Base-by-base conservation (phyloP, 2,888 invertebrate species). In the Thymelicus sylvestris region DNA sequence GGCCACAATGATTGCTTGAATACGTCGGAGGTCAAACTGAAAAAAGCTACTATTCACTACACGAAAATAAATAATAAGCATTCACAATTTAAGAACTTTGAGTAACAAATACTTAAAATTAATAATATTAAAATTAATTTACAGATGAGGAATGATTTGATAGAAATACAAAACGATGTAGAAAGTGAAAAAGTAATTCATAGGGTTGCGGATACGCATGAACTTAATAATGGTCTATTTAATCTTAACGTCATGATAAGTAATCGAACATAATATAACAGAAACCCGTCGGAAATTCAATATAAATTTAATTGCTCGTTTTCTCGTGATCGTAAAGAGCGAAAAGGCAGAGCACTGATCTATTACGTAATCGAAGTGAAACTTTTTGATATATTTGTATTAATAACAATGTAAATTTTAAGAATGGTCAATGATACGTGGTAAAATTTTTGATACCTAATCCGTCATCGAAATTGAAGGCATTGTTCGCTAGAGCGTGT, bases 1-100 rank as follows among this genome's bases (percentile, higher is more conserved):
- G 88, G 81, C 81, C 85, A 80, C 81, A 82, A 84, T 90, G 88
- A 91, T 92, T 88, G 83, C 81, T 81, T 57, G 57, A 38, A 57
- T 38, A 38, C 13, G 31, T 57, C 80, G 80, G 82, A 77, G 81
- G 71, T 70, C 19, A 10, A 60, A 50, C 64, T 48, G 19, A 48
- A 65, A 60, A 59, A 48, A 44, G 31, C 38, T 57, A 2, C 12
- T 57, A 31, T 8, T 24, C 6, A 6, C 55, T 13, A 1, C 2
- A 57, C 31, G 31, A 38, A 57, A 57, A 31, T 57, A 57, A 57
- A 57, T 57, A 57, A 55, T 57, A 57, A 55, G 8, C 15, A 50
- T 15, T 48, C 13, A 48, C 10, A n/a, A 24, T 50, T 13, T 1
- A 19, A 63, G 24, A 48, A 63, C n/a, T 31, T 12, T 31, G n/a